Evolutionary conservation across 2,888 invertebrate genomes (phyloP).

Genomic region (Tethea ocularis): DNA sequence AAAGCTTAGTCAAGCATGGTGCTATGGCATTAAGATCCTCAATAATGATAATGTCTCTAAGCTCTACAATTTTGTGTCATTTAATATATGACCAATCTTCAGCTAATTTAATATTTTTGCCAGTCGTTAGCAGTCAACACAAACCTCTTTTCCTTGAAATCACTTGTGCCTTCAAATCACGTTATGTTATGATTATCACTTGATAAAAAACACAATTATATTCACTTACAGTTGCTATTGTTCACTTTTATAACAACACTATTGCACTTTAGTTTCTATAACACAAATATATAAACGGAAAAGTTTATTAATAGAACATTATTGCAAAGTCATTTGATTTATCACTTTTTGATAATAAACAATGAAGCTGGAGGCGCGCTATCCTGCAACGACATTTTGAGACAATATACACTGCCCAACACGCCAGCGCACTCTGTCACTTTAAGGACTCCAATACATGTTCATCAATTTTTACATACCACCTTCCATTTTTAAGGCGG

Average conservation of each 20-base stretch:
- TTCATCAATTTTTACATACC: constrained; percentile 84
- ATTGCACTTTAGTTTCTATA: constrained; percentile 16
- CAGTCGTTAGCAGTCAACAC: not conserved
- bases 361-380: constrained; percentile 68
- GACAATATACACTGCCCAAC: constrained; percentile 82
- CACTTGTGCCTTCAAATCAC: constrained; percentile 17
- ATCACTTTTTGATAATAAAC: constrained; percentile 82
- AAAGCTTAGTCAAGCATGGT: too few relatives aligned
- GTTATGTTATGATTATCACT: constrained; percentile 30
- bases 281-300: constrained; percentile 25
- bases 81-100: not conserved
- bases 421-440: constrained; percentile 83
- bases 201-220: constrained; percentile 26
- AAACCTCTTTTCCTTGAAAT: constrained; percentile 1
- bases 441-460: constrained; percentile 83
- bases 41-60: too few relatives aligned
- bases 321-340: constrained; percentile 81
- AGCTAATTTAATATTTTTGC: not conserved
- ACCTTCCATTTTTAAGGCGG: constrained; percentile 85
- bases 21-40: not conserved
- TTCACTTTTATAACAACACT: constrained; percentile 29
- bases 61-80: too few relatives aligned
- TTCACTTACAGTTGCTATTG: constrained; percentile 18
- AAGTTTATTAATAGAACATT: constrained; percentile 52
- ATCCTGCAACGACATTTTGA: constrained; percentile 78